A percentile compares a stretch with the other conserved stretches of the same genome.
These are phyloP conservation scores for Saiga tatarica DNA, from an alignment of 2,113 vertebrate genomes.

Conservation along the genomic window DNA sequence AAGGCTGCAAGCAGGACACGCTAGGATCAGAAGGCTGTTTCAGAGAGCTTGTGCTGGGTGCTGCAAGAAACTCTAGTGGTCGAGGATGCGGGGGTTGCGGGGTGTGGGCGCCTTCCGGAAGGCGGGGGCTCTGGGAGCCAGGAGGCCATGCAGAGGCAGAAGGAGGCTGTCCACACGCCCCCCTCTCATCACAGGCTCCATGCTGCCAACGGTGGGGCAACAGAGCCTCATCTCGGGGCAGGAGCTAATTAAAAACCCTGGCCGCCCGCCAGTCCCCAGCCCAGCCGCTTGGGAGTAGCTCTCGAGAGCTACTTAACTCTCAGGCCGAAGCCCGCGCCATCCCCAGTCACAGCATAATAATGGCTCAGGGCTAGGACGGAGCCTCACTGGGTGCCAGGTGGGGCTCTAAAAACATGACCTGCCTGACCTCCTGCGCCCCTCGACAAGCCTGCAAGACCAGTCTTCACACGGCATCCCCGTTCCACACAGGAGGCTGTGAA, in stretches of 20 bases:
- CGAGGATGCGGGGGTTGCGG: rapidly evolving
- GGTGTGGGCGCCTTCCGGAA: neutral
- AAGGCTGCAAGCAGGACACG: neutral
- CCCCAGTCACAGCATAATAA: neutral
- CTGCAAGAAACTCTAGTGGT: rapidly evolving
- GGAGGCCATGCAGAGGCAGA: neutral
- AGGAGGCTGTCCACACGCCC: neutral
- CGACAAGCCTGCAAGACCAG: rapidly evolving
- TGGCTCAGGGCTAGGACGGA: neutral
- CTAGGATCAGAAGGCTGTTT: rapidly evolving
- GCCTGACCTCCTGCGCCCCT: rapidly evolving
- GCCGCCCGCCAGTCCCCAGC: slow-evolving; percentile 58
- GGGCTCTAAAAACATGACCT: rapidly evolving
- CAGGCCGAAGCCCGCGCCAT: slow-evolving; percentile 16
- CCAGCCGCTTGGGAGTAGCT: slow-evolving; percentile 51
- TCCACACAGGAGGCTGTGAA: neutral
- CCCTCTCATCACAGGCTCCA: neutral
- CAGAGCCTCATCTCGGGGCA: neutral
- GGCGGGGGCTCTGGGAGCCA: rapidly evolving
- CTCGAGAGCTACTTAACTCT: slow-evolving; percentile 38
- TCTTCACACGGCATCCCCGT: rapidly evolving
- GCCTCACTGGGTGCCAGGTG: rapidly evolving
- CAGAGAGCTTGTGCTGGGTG: rapidly evolving
- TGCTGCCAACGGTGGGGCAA: neutral
- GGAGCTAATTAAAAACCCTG: slow-evolving; percentile 69